These are phyloP conservation scores for Drosophila lutescens DNA, from an alignment of 2,888 invertebrate genomes.

Conservation along the genomic window DNA sequence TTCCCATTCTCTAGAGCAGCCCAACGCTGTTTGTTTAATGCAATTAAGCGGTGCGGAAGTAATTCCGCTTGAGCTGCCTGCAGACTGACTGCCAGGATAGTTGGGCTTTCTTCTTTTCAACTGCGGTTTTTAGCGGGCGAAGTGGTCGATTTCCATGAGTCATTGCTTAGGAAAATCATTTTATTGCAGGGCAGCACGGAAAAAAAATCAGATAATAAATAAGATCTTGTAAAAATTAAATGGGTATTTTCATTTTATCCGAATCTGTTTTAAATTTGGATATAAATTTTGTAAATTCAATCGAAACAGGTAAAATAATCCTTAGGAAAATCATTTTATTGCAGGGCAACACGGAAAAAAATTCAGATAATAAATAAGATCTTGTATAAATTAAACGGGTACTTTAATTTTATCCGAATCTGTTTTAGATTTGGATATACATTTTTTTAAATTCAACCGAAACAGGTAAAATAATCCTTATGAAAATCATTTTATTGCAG, in stretches of 20 bases:
- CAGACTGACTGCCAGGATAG: constrained; percentile 52
- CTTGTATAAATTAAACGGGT: neutral
- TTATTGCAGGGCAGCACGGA: neutral
- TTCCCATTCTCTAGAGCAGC: constrained; percentile 27
- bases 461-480: too few relatives aligned
- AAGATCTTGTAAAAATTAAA: neutral
- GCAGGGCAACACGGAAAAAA: neutral
- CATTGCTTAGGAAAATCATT: neutral
- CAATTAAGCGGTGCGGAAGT: constrained; percentile 74
- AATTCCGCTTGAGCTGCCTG: constrained; percentile 60
- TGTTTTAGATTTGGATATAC: too few relatives aligned
- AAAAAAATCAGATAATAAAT: neutral
- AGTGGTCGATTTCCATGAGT: constrained; percentile 14
- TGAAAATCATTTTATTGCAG: too few relatives aligned
- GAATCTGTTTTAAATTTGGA: too few relatives aligned
- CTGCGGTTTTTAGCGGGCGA: constrained; percentile 9
- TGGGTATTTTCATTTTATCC: too few relatives aligned
- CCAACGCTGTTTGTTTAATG: constrained; percentile 65
- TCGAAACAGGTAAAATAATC: too few relatives aligned
- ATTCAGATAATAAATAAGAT: neutral
- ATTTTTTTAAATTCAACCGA: too few relatives aligned
- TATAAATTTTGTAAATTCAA: too few relatives aligned
- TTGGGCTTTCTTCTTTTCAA: constrained; percentile 19
- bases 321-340: too few relatives aligned
- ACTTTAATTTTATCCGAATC: too few relatives aligned